These are phyloP conservation scores for Achlya flavicornis DNA, from an alignment of 2,888 invertebrate genomes.

Conservation along the genomic window DNA sequence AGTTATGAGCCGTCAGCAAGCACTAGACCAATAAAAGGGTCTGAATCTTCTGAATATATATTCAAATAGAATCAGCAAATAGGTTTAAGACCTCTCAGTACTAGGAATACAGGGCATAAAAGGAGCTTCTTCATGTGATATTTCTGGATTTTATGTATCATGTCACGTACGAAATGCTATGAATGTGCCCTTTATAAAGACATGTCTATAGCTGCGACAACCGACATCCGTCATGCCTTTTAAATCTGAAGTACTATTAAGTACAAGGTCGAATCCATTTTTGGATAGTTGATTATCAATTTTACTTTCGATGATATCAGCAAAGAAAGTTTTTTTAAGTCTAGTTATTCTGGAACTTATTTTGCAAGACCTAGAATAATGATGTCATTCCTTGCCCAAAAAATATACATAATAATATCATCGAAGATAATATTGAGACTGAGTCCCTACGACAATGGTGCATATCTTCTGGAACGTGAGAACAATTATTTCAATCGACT, in stretches of 20 bases:
- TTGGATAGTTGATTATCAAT: not conserved
- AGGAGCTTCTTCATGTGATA: not conserved
- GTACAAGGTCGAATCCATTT: conserved; percentile 1
- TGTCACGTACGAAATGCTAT: conserved; percentile 11
- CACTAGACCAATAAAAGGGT: not conserved
- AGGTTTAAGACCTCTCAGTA: not conserved
- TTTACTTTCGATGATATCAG: not conserved
- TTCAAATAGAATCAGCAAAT: not conserved
- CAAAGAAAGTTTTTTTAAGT: not conserved
- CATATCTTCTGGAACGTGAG: conserved; percentile 69
- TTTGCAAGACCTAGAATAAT: not conserved
- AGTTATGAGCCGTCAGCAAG: not conserved
- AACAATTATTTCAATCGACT: conserved; percentile 59
- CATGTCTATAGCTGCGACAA: not conserved
- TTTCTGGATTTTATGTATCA: conserved; percentile 4
- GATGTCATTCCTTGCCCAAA: not conserved
- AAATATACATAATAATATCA: not conserved
- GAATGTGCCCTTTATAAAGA: not conserved
- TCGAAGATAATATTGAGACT: conserved; percentile 12
- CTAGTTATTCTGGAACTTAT: not conserved
- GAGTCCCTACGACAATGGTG: conserved; percentile 43
- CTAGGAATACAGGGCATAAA: not conserved
- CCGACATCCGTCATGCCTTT: conserved; percentile 5
- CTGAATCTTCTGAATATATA: not conserved
- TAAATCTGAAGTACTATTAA: conserved; percentile 1